These are phyloP conservation scores for Aromia moschata DNA, from an alignment of 2,888 invertebrate genomes.

Conservation along the genomic window DNA sequence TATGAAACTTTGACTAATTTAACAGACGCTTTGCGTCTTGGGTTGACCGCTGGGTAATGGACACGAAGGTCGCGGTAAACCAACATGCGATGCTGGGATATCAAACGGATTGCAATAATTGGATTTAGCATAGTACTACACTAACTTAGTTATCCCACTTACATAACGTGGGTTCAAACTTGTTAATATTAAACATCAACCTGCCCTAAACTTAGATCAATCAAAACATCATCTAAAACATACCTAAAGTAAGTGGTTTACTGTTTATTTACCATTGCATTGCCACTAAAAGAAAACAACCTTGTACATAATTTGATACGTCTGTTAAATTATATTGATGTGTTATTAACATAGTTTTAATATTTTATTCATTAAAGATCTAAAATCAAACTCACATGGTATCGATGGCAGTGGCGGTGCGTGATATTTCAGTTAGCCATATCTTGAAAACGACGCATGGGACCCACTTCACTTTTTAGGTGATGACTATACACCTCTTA, in stretches of 20 bases:
- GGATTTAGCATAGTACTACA: constrained; percentile 42
- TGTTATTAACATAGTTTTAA: too few relatives aligned
- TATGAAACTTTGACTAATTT: constrained; percentile 42
- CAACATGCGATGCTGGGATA: constrained; percentile 38
- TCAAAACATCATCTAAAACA: constrained; percentile 1
- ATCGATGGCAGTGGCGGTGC: too few relatives aligned
- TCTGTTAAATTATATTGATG: too few relatives aligned
- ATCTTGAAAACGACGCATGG: too few relatives aligned
- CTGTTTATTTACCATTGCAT: too few relatives aligned
- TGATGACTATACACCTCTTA: too few relatives aligned
- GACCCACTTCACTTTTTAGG: too few relatives aligned
- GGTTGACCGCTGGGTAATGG: constrained; percentile 45
- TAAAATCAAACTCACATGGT: too few relatives aligned
- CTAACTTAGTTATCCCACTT: constrained; percentile 38
- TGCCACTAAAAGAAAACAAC: too few relatives aligned
- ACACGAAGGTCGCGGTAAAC: constrained; percentile 40
- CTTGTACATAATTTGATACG: too few relatives aligned
- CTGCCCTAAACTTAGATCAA: constrained; percentile 13
- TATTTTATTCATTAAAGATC: too few relatives aligned
- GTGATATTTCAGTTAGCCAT: too few relatives aligned
- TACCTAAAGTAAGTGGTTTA: constrained; percentile 4
- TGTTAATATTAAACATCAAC: constrained; percentile 44
- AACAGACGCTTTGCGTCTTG: constrained; percentile 41
- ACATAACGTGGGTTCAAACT: constrained; percentile 41
- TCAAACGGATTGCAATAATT: constrained; percentile 50